A percentile compares a stretch with the other conserved stretches of the same genome.
These are phyloP conservation scores for Sciurus vulgaris DNA, from an alignment of 2,797 vertebrate genomes.

Conservation along the genomic window DNA sequence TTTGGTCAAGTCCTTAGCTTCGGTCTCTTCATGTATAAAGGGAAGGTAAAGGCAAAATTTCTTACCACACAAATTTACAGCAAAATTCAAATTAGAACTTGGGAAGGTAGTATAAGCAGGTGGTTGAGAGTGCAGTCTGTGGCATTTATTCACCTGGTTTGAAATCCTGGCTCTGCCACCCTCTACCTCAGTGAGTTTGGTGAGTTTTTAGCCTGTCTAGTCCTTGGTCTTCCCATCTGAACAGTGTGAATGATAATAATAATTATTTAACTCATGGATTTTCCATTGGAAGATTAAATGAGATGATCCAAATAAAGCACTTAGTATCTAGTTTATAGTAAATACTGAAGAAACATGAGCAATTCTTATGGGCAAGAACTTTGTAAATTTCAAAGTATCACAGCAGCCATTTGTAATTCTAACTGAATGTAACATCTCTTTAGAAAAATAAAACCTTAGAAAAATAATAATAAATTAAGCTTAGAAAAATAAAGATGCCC, in stretches of 20 bases:
- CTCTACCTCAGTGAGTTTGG: neutral
- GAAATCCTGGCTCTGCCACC: neutral
- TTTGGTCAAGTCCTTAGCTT: neutral
- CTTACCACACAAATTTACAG: neutral
- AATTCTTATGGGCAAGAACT: neutral
- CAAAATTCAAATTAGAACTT: neutral
- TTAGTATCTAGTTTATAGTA: neutral
- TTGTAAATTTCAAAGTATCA: constrained; percentile 1
- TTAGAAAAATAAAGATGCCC: constrained; percentile 15
- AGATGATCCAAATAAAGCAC: neutral
- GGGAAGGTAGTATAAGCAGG: neutral
- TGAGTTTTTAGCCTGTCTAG: neutral
- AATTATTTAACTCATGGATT: neutral
- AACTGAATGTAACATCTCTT: neutral
- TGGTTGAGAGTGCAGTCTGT: neutral
- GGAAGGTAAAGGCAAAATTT: neutral
- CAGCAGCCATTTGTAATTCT: neutral
- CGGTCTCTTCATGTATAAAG: neutral
- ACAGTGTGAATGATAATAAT: neutral
- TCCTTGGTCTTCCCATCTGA: neutral
- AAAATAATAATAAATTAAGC: neutral
- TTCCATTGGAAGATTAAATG: neutral
- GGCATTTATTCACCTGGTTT: neutral
- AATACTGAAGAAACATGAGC: neutral
- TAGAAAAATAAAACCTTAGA: constrained; percentile 25